phyloP scores from a whole-genome alignment of 2,888 invertebrate species.

The Conus canariensis region DNA sequence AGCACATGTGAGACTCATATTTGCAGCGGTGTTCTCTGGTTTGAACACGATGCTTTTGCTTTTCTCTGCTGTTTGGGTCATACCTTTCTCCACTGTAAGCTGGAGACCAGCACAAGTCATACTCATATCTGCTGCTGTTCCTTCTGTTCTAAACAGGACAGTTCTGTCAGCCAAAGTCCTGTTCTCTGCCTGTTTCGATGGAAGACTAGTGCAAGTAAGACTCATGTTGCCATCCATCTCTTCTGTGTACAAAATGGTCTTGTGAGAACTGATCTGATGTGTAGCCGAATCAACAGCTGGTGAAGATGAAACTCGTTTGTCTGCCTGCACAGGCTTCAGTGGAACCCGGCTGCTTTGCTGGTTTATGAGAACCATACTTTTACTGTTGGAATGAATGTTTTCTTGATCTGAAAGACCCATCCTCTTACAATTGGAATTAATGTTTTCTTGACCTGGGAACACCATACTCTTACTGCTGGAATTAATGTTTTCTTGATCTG shows the following conservation, averaged over 20 bases:
- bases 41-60: neutral
- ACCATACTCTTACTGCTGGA: no score
- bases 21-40: slow-evolving; percentile 2
- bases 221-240: slow-evolving; percentile 36
- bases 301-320: neutral
- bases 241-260: slow-evolving; percentile 5
- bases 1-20: slow-evolving; percentile 37
- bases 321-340: neutral
- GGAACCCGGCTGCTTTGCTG: neutral
- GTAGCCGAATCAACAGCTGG: neutral
- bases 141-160: neutral
- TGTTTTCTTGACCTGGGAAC: neutral
- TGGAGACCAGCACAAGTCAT: slow-evolving; percentile 21
- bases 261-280: neutral
- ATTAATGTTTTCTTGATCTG: neutral
- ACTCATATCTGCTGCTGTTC: slow-evolving; percentile 31
- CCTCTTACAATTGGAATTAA: neutral
- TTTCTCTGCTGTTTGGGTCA: neutral
- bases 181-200: neutral
- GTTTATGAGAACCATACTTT: neutral
- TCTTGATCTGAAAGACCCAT: no score
- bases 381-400: neutral
- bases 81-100: neutral
- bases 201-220: neutral
- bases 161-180: neutral